Evolutionary conservation across 2,113 vertebrate species (phyloP), one percentile per base, ranked within the genome.

Genomic region (Siniperca knerii): DNA sequence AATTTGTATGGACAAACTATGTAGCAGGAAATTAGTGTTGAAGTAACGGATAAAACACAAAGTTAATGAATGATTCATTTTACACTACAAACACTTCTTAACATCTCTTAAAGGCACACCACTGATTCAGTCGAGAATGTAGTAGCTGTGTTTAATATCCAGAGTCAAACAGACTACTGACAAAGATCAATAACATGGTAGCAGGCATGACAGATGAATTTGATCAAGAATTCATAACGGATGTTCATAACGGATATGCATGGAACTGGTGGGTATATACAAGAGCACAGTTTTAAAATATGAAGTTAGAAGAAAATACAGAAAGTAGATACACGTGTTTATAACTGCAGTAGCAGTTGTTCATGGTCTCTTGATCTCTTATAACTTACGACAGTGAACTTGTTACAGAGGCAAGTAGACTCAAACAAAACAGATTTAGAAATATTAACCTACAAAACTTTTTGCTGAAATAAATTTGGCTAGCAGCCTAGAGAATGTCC

Each of bases 11-110:
- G 40, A 44, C 35, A 69, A 79, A 66, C 23, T 61, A 69, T 21
- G 65, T 58, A 75, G 16, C 77, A 89, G 83, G 82, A 86, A 89
- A 91, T 93, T 79, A 81, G 69, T 61, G 29, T 48, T 67, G 50
- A 13, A 80, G 70, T 52, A 72, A 72, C 6, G 1, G 67, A 83
- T 74, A 78, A 67, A 67, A 86, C 65, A 52, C 64, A 25, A 16
- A 82, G 68, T 87, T 79, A 79, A 83, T 92, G 40, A 86, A 88
- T 77, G 55, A 75, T 89, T 88, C 44, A 81, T 83, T 84, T 85
- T 75, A 61, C n/a, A 52, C 37, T 48, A 55, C 75, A 85, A 76
- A 66, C 80, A 78, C 35, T 54, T 68, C 50, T 72, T n/a, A 68
- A 81, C 23, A 42, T 82, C 72, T 81, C 81, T 79, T 83, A 87